Conservation (phyloP, 2,888 invertebrate species). For the Mellilla xanthometata region DNA sequence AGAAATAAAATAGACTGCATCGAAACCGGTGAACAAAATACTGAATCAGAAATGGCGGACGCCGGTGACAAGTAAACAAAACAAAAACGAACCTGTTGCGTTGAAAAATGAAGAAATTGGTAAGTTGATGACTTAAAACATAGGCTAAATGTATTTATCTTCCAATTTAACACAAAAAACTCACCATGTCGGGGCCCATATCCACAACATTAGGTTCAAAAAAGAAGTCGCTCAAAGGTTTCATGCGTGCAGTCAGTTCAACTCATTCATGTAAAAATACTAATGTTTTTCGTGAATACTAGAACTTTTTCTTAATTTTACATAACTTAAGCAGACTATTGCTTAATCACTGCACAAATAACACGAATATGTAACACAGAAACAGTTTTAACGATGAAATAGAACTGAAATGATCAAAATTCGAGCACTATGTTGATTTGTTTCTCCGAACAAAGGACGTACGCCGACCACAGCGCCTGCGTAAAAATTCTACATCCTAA, state of each 20-base stretch:
- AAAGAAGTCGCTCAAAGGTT: constrained; percentile 87
- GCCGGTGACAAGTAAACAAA: constrained; percentile 84
- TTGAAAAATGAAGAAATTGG: constrained; percentile 56
- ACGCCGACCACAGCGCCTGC: constrained; percentile 80
- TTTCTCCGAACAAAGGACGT: constrained; percentile 82
- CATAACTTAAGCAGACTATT: constrained; percentile 46
- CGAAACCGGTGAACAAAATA: constrained; percentile 69
- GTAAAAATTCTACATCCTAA: constrained; percentile 62
- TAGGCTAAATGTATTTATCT: constrained; percentile 41
- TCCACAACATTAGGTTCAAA: constrained; percentile 89
- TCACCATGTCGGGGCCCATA: constrained; percentile 92
- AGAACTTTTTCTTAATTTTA: constrained; percentile 41
- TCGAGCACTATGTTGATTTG: constrained; percentile 78
- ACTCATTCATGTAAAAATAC: constrained; percentile 67
- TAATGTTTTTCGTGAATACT: constrained; percentile 57
- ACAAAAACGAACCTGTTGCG: constrained; percentile 84
- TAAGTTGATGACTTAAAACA: constrained; percentile 73
- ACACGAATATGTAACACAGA: constrained; percentile 60
- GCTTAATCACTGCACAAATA: constrained; percentile 44
- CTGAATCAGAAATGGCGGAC: constrained; percentile 81
- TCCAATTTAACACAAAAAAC: constrained; percentile 49
- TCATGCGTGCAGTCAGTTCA: constrained; percentile 82
- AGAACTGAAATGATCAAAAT: constrained; percentile 65
- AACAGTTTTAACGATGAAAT: constrained; percentile 49
- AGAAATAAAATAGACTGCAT: constrained; percentile 11